Base-by-base conservation (phyloP, 2,113 vertebrate species). In the Pseudopipra pipra region DNA sequence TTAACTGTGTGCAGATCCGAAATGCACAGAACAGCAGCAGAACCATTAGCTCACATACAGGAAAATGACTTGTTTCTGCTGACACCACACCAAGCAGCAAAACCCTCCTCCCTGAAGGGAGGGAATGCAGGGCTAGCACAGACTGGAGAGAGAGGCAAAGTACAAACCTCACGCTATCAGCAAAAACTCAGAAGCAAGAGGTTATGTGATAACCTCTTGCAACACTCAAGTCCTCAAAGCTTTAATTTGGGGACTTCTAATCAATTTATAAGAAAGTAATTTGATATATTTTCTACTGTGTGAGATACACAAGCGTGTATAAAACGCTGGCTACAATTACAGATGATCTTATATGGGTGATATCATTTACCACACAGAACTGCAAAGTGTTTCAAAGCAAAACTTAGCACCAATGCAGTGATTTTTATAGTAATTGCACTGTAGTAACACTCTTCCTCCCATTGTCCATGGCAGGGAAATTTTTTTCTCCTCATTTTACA, bases 11-110 rank as follows among this genome's bases (percentile, higher is more conserved):
- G 65, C 39, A 47, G 44, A 78, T 61, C 52, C 65, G n/a, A 74
- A 85, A 73, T 4, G 6, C 75, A 39, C 31, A 91, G 73, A 82
- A 80, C 41, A 61, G 90, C 92, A 86, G 71, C 72, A 88, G 55
- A 88, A 86, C 82, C 90, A 90, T 84, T 88, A 94, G 75, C 72
- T 71, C 27, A 25, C 10, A 28, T 25, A 58, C 5, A 17, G 92
- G 79, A 86, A 94, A 86, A 90, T 46, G 0, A 58, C 17, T 90
- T 86, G 43, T 84, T 96, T 95, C 96, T 96, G 95, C 90, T 89
- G 92, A 94, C 85, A 84, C 56, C 65, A 94, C 82, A 84, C 4
- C 25, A 63, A 47, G 76, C 39, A 90, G 82, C 68, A 87, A 79
- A 67, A 88, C 6, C 37, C 61, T 81, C 24, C 25, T n/a, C 63